phyloP scores from a whole-genome alignment of 2,888 invertebrate species.

The Hyalella azteca region DNA sequence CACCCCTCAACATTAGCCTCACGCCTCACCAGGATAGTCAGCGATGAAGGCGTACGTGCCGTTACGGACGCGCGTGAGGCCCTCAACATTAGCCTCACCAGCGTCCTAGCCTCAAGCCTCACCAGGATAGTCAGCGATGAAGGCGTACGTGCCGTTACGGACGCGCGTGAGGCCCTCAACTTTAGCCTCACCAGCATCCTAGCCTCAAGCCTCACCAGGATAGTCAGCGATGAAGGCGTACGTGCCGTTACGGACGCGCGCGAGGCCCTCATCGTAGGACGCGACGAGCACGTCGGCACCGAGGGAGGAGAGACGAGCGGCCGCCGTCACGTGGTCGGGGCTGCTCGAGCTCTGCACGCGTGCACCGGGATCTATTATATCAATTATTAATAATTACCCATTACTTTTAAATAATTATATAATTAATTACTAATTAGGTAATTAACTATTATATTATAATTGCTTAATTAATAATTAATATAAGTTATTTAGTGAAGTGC shows the following conservation, averaged over 20 bases:
- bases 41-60: constrained; percentile 54
- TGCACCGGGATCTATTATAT: too few relatives aligned
- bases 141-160: constrained; percentile 49
- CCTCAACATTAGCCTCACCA: too few relatives aligned
- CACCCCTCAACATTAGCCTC: too few relatives aligned
- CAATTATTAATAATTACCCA: not conserved
- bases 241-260: constrained; percentile 37
- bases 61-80: constrained; percentile 31
- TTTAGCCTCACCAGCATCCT: too few relatives aligned
- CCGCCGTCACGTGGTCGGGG: constrained; percentile 40
- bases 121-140: constrained; percentile 55
- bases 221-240: constrained; percentile 56
- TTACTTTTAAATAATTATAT: too few relatives aligned
- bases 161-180: constrained; percentile 41
- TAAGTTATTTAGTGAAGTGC: too few relatives aligned
- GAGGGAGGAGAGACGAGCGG: constrained; percentile 16
- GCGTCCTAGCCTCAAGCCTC: not conserved
- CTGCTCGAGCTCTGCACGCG: constrained; percentile 39
- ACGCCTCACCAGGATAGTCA: constrained; percentile 50
- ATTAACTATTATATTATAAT: too few relatives aligned
- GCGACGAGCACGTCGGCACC: constrained; percentile 32
- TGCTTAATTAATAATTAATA: too few relatives aligned
- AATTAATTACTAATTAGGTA: too few relatives aligned
- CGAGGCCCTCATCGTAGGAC: constrained; percentile 47
- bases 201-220: constrained; percentile 43